Evolutionary conservation across 2,113 vertebrate genomes (phyloP).

Genomic region (Mus pahari): DNA sequence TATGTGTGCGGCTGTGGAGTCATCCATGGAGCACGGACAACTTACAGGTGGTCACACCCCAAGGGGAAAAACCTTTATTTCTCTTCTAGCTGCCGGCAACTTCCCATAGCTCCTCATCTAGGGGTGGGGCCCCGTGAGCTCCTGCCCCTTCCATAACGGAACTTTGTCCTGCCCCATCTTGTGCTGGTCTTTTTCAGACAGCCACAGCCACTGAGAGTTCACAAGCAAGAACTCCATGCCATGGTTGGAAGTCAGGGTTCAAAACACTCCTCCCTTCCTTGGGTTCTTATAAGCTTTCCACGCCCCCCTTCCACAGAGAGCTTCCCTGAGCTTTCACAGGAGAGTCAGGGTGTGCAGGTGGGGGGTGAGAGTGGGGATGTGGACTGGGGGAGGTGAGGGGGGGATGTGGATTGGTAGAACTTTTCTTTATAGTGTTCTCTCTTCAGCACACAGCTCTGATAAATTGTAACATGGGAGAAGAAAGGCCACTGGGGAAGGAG

Average conservation of each 20-base stretch:
- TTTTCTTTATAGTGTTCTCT: no score
- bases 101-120: neutral
- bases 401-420: no score
- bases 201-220: neutral
- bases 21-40: neutral
- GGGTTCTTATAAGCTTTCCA: neutral
- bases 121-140: neutral
- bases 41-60: neutral
- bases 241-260: neutral
- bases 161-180: neutral
- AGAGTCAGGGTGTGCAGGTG: neutral
- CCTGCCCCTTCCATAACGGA: neutral
- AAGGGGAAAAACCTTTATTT: neutral
- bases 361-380: no score
- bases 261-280: neutral
- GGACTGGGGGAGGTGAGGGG: no score
- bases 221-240: neutral
- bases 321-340: neutral
- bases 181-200: neutral
- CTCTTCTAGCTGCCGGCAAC: neutral
- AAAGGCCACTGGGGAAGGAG: no score
- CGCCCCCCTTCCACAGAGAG: neutral
- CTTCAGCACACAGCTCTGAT: no score
- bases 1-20: neutral
- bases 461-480: no score